Percentiles rank a stretch among this genome's conserved stretches.
phyloP scores from a whole-genome alignment of 2,888 invertebrate genomes.

The Cyaniris semiargus region DNA sequence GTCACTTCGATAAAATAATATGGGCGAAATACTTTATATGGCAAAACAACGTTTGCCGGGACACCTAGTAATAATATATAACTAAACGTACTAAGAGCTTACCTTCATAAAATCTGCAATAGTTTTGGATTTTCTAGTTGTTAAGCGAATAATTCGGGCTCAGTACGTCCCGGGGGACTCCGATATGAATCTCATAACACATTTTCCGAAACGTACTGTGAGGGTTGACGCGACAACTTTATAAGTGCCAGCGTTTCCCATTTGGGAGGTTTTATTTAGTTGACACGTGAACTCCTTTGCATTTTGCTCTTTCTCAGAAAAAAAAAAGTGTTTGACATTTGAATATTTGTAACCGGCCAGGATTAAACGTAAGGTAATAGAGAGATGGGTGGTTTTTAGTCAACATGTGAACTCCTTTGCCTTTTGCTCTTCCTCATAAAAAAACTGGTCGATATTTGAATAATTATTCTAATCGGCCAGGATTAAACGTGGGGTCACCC shows the following conservation, averaged over 20 bases:
- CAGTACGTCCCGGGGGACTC: constrained; percentile 56
- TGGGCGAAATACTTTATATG: too few relatives aligned
- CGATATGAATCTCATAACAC: constrained; percentile 47
- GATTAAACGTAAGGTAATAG: background rate
- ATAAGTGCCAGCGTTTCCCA: constrained; percentile 31
- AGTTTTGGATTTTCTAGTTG: constrained; percentile 62
- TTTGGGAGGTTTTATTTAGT: constrained; percentile 16
- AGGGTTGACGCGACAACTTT: constrained; percentile 37
- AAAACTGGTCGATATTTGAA: too few relatives aligned
- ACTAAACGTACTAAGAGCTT: background rate
- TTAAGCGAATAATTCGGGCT: constrained; percentile 67
- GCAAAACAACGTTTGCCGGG: too few relatives aligned
- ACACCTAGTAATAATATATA: too few relatives aligned
- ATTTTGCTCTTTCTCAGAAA: background rate
- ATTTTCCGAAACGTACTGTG: constrained; percentile 41
- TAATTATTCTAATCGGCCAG: too few relatives aligned
- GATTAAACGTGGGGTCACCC: too few relatives aligned
- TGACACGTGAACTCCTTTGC: background rate
- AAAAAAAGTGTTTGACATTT: background rate
- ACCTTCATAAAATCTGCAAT: constrained; percentile 3
- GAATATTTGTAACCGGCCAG: background rate
- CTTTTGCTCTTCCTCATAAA: too few relatives aligned
- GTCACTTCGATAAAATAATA: too few relatives aligned
- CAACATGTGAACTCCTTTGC: too few relatives aligned
- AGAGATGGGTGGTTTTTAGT: too few relatives aligned